A percentile compares a stretch with the other conserved stretches of the same genome.
These are phyloP conservation scores for Sterna hirundo DNA, from an alignment of 2,113 vertebrate species.

Conservation along the genomic window DNA sequence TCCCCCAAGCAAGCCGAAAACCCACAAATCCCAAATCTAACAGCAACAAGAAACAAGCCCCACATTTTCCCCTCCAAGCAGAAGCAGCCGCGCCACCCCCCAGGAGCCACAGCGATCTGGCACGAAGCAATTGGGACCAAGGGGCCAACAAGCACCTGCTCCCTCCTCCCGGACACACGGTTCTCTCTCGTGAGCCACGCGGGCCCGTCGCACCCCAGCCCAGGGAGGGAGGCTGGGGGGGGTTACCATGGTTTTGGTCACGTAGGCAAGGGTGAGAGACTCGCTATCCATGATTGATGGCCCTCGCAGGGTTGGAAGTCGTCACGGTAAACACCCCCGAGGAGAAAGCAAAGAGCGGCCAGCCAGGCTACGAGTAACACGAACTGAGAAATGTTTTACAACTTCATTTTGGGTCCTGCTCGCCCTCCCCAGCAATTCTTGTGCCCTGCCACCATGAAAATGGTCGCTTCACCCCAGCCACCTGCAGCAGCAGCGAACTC, in stretches of 20 bases:
- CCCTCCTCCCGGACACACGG: not conserved
- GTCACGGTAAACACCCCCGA: rapidly evolving
- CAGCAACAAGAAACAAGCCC: not conserved
- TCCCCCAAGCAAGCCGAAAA: not conserved
- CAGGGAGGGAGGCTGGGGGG: not conserved
- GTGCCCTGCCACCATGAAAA: not conserved
- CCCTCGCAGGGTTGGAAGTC: not conserved
- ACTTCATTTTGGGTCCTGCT: not conserved
- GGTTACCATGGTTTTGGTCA: not conserved
- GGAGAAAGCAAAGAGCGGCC: not conserved
- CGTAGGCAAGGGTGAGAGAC: not conserved
- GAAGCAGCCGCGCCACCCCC: not conserved
- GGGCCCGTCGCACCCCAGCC: not conserved
- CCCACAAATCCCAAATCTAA: not conserved
- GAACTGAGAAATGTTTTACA: not conserved
- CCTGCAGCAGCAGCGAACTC: not conserved
- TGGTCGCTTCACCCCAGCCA: not conserved
- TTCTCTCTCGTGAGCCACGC: not conserved
- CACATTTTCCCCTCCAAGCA: not conserved
- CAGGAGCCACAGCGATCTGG: not conserved
- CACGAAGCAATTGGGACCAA: rapidly evolving
- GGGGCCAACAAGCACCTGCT: not conserved
- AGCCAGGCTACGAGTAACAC: not conserved
- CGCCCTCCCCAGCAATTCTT: not conserved
- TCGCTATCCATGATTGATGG: not conserved